These are phyloP conservation scores for Glomeris maerens DNA, from an alignment of 1,140 invertebrate species.

Conservation along the genomic window DNA sequence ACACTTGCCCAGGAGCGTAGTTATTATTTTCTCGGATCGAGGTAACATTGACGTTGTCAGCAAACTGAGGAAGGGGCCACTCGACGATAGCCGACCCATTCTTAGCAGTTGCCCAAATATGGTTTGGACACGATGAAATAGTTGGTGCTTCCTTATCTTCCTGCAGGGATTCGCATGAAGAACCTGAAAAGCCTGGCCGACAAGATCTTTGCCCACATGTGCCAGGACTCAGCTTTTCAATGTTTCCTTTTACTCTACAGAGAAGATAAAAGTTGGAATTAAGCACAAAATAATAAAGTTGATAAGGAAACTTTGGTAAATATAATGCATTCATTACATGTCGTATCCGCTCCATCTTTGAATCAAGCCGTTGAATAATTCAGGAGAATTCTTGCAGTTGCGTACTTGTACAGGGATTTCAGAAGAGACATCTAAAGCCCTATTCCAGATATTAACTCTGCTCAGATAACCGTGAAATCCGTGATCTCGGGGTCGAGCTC, in stretches of 20 bases:
- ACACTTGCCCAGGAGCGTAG: slow-evolving; percentile 73
- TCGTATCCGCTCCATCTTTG: slow-evolving; percentile 89
- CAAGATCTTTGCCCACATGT: slow-evolving; percentile 76
- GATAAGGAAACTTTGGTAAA: neutral
- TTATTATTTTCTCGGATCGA: slow-evolving; percentile 71
- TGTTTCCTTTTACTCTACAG: slow-evolving; percentile 53
- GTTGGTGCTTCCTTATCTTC: slow-evolving; percentile 71
- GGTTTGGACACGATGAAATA: slow-evolving; percentile 77
- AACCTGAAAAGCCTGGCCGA: slow-evolving; percentile 64
- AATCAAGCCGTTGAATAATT: slow-evolving; percentile 67
- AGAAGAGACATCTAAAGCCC: slow-evolving; percentile 72
- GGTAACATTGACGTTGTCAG: slow-evolving; percentile 66
- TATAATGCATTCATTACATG: slow-evolving; percentile 30
- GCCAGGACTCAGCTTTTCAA: slow-evolving; percentile 78
- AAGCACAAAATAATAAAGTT: neutral
- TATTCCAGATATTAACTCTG: slow-evolving; percentile 86
- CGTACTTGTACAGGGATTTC: slow-evolving; percentile 57
- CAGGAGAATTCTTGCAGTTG: slow-evolving; percentile 71
- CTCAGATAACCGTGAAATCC: slow-evolving; percentile 91
- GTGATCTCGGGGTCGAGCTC: slow-evolving; percentile 59
- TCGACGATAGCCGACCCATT: slow-evolving; percentile 78
- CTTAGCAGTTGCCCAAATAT: slow-evolving; percentile 83
- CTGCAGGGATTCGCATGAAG: slow-evolving; percentile 66
- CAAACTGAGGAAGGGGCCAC: slow-evolving; percentile 89
- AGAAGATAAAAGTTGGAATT: neutral